Base-by-base conservation (phyloP, 2,113 vertebrate species). In the Butorides virescens region DNA sequence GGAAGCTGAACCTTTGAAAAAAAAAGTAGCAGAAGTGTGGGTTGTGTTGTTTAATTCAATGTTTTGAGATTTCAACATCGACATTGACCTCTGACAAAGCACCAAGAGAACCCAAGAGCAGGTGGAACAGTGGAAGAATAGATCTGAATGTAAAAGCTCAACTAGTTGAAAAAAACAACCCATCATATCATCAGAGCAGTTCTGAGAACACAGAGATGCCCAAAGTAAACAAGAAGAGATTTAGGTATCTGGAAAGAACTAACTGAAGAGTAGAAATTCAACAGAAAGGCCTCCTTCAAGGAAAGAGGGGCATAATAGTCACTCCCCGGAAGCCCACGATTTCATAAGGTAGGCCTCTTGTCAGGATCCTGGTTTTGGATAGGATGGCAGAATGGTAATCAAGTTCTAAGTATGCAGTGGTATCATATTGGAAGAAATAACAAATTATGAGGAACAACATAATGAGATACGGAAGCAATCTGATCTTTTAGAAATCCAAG, bases 401-500 rank as follows among this genome's bases (percentile, higher is more conserved):
- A 71, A 97, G 88, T 96, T 93, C 61, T 87, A 95, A 95, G 86
- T 32, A 59, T 62, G 68, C 65, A 94, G 95, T 44, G 30, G 55
- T 93, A 77, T 74, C 70, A 85, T 88, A 86, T 36, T 61, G 58
- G 88, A 86, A 94, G 75, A 95, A 90, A 73, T 23, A 85, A 87
- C 68, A 72, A 94, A 96, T 95, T 89, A 85, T 72, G 85, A 94
- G 86, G 78, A 98, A 85, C 61, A 96, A 67, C 78, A 95, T 94
- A 96, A 97, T 97, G 92, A 97, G 90, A 96, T 92, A 95, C 18
- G 55, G 94, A 97, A 96, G 61, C 86, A 95, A 97, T 97, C 85
- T 97, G 96, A 98, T 95, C 89, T 97, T 97, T 88, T 81, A 86
- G 95, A 97, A 97, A 96, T 88, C 81, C 88, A 88, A 95, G 91